Evolutionary conservation across 2,888 invertebrate genomes (phyloP), one percentile per base, ranked within the genome.

Genomic region (Listrodromus nycthemerus): DNA sequence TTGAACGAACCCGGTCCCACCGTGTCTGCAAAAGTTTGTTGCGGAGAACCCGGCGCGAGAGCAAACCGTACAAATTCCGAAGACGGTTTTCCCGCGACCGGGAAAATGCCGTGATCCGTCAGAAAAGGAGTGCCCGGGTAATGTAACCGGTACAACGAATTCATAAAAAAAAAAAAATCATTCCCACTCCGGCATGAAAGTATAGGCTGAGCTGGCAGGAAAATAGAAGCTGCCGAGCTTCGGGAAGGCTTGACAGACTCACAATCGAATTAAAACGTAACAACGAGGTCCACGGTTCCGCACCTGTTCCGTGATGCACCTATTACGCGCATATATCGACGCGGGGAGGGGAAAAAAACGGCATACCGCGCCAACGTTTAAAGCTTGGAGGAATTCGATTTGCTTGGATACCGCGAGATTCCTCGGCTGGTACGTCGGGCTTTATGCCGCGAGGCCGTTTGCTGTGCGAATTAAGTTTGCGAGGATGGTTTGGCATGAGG

Each of bases 401-500:
- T 74, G 83, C 84, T 85, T 67, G 78, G 85, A 75, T 85, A 82
- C 78, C 76, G 76, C 24, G 50, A 48, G 52, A 76, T 69, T 71
- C 45, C 7, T 58, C 24, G 58, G 75, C 50, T 19, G 55, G 19
- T 27, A 19, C 27, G 61, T 13, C 4, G 55, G 13, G 55, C 24
- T 55, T 78, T 71, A 61, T 37, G 13, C 80, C n/a, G 74, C 67
- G 58, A 13, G 48, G 75, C 30, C 21, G 48, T 71, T 83, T 61
- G 67, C 61, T 71, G 55, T 73, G 74, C 78, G 80, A 85, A 80
- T 70, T 71, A 78, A 33, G 63, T 87, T 86, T 89, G 89, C 88
- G 88, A 87, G 92, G 93, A 91, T 92, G 90, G 91, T 90, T 93
- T 91, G 90, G 89, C 91, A 93, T 92, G 85, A 83, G 86, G 93